These are phyloP conservation scores for Steatocranus sp. DNA, from an alignment of 2,797 vertebrate species.

Conservation along the genomic window DNA sequence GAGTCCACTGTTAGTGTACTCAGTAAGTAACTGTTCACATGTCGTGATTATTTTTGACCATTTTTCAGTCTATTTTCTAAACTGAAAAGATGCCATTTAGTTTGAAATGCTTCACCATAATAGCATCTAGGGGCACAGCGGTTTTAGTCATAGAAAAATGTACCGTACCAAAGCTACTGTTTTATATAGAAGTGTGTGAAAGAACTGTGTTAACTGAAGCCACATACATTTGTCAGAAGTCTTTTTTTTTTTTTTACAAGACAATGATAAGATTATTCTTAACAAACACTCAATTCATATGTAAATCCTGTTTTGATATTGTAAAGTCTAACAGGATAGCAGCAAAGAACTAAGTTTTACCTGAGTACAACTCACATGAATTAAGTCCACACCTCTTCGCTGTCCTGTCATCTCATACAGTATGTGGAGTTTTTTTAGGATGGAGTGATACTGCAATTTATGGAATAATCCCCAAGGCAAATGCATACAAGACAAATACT, in stretches of 20 bases:
- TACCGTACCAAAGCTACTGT: neutral
- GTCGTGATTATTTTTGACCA: neutral
- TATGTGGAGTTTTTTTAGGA: rapidly evolving
- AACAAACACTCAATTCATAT: neutral
- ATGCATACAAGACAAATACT: neutral
- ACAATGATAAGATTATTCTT: neutral
- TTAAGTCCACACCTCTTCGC: neutral
- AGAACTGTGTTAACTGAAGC: neutral
- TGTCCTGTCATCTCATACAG: neutral
- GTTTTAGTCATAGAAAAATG: neutral
- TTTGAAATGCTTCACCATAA: neutral
- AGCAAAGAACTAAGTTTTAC: neutral
- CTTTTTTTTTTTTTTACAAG: neutral
- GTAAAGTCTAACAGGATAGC: neutral
- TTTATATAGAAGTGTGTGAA: neutral
- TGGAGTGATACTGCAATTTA: neutral
- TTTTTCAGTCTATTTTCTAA: neutral
- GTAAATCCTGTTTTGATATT: neutral
- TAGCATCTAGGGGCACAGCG: neutral
- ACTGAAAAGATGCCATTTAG: neutral
- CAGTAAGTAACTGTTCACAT: constrained; percentile 77
- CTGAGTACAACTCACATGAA: neutral
- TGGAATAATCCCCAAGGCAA: neutral
- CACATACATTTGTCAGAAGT: neutral
- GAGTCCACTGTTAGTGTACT: constrained; percentile 92